Evolutionary conservation across 2,113 vertebrate species (phyloP).

Genomic region (Sterrhoptilus dennistouni): DNA sequence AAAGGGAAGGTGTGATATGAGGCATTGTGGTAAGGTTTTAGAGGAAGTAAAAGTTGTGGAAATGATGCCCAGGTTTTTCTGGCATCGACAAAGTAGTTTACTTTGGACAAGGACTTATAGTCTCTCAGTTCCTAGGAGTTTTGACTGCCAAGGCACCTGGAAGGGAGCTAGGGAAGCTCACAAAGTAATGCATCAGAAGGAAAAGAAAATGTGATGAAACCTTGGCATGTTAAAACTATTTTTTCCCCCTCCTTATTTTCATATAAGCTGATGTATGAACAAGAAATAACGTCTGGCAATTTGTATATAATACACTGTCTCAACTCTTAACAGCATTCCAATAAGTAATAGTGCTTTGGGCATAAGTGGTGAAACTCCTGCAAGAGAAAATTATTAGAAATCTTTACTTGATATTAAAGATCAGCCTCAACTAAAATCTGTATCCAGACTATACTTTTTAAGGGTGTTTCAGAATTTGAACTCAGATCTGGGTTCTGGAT

Average conservation of each 20-base stretch:
- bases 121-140: not conserved
- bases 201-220: conserved; percentile 24
- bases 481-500: not conserved
- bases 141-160: conserved; percentile 8
- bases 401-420: not conserved
- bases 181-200: not conserved
- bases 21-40: not conserved
- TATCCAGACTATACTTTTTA: not conserved
- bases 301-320: conserved; percentile 19
- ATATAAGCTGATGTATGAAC: conserved; percentile 9
- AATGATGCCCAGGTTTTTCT: not conserved
- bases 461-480: not conserved
- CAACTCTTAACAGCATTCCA: not conserved
- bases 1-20: not conserved
- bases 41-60: not conserved
- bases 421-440: not conserved
- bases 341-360: not conserved
- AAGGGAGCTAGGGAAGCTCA: not conserved
- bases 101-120: not conserved
- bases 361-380: not conserved
- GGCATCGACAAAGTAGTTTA: not conserved
- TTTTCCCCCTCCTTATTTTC: not conserved
- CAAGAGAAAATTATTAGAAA: not conserved
- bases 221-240: not conserved
- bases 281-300: conserved; percentile 18